These are phyloP conservation scores for Psylliodes chrysocephalus DNA, from an alignment of 2,888 invertebrate genomes.

Conservation along the genomic window DNA sequence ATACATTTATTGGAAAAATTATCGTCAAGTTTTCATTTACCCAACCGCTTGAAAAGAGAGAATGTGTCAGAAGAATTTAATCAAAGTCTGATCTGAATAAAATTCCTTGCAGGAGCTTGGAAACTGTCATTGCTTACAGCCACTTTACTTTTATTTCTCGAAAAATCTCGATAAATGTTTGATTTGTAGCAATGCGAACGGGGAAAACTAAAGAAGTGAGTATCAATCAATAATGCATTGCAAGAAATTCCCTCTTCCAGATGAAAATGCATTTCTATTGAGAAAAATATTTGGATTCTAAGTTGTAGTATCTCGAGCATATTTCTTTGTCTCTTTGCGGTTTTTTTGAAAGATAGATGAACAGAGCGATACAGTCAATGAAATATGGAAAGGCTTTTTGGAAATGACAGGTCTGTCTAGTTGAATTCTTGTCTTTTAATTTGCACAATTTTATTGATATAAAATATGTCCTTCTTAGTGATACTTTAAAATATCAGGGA, in stretches of 20 bases:
- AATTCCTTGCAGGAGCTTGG: slow-evolving; percentile 25
- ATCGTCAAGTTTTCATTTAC: not conserved
- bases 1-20: not conserved
- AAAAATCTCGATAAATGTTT: slow-evolving; percentile 33
- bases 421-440: too few species aligned
- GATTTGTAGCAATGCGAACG: slow-evolving; percentile 27
- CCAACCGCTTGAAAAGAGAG: slow-evolving; percentile 30
- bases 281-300: not conserved
- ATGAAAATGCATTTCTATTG: slow-evolving; percentile 16
- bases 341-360: not conserved
- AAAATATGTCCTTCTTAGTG: too few species aligned
- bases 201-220: slow-evolving; percentile 21
- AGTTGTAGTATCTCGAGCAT: not conserved
- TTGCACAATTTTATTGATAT: too few species aligned
- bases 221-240: slow-evolving; percentile 33
- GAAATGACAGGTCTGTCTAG: not conserved
- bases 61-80: slow-evolving; percentile 36
- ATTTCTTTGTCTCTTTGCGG: slow-evolving; percentile 3
- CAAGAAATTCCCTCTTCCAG: not conserved
- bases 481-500: too few species aligned
- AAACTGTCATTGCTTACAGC: slow-evolving; percentile 30
- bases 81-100: slow-evolving; percentile 43
- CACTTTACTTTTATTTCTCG: slow-evolving; percentile 26
- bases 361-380: not conserved
- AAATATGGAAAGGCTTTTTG: too few species aligned